These are phyloP conservation scores for Pomacea canaliculata DNA, from an alignment of 2,888 invertebrate species.

Conservation along the genomic window DNA sequence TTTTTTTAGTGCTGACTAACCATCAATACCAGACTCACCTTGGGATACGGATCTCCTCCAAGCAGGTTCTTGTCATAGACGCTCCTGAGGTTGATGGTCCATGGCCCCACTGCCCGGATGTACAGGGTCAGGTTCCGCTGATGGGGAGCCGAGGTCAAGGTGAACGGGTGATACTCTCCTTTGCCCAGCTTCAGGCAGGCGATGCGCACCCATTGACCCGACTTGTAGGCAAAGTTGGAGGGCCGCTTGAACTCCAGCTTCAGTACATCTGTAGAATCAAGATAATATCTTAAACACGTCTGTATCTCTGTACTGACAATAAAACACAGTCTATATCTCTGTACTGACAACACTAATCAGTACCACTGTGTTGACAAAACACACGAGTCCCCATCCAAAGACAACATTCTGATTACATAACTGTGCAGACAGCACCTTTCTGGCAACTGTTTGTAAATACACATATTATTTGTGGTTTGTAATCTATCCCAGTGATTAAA, in stretches of 20 bases:
- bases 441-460: too few relatives aligned
- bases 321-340: too few relatives aligned
- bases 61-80: conserved; percentile 56
- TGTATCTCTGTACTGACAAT: too few relatives aligned
- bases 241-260: conserved; percentile 75
- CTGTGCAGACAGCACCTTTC: too few relatives aligned
- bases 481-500: too few relatives aligned
- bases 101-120: conserved; percentile 76
- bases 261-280: conserved; percentile 72
- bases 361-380: too few relatives aligned
- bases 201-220: conserved; percentile 77
- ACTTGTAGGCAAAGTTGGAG: conserved; percentile 75
- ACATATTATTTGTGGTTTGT: too few relatives aligned
- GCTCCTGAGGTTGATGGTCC: conserved; percentile 74
- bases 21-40: conserved; percentile 8
- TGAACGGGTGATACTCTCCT: conserved; percentile 77
- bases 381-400: too few relatives aligned
- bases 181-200: conserved; percentile 74
- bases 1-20: too few relatives aligned
- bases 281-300: too few relatives aligned
- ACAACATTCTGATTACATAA: too few relatives aligned
- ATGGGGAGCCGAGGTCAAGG: conserved; percentile 77
- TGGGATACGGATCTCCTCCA: conserved; percentile 25
- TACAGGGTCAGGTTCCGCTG: conserved; percentile 74
- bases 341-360: too few relatives aligned